Conservation (phyloP, 1,140 invertebrate genomes). For the Calliopsis andreniformis region DNA sequence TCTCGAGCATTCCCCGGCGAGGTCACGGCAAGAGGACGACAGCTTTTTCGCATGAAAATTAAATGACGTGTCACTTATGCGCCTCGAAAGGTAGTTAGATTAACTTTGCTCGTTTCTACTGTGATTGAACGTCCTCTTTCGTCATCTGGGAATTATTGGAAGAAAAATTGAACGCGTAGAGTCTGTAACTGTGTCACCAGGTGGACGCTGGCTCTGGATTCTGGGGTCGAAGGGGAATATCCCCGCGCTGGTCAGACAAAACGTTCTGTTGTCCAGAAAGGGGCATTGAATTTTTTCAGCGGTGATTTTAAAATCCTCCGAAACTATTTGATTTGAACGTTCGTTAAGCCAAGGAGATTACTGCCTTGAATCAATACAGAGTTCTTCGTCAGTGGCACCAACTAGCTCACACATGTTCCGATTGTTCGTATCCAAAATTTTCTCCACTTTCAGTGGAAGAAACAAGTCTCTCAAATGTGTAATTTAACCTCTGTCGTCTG, state of each 20-base stretch:
- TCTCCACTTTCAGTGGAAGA: neutral
- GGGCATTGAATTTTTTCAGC: neutral
- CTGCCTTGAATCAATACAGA: slow-evolving; percentile 58
- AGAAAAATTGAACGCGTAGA: neutral
- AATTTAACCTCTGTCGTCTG: too few species aligned
- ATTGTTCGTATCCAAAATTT: slow-evolving; percentile 30
- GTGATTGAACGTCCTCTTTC: neutral
- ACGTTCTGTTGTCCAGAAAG: neutral
- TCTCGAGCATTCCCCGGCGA: slow-evolving; percentile 39
- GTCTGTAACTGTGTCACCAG: slow-evolving; percentile 1
- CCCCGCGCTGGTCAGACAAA: neutral
- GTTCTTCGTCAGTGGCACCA: slow-evolving; percentile 46
- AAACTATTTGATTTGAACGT: slow-evolving; percentile 50
- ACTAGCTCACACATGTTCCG: slow-evolving; percentile 28
- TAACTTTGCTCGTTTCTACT: neutral
- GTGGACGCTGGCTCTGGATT: neutral
- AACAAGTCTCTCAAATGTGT: slow-evolving; percentile 8
- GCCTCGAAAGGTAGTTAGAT: neutral
- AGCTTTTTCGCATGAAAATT: slow-evolving; percentile 37
- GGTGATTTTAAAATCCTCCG: neutral
- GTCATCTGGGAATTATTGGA: neutral
- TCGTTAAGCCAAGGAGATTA: slow-evolving; percentile 52
- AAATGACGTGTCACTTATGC: slow-evolving; percentile 10
- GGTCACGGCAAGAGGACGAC: slow-evolving; percentile 36
- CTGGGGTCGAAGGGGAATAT: neutral